Conservation (phyloP, 2,888 invertebrate species). For the Lasiommata megera region DNA sequence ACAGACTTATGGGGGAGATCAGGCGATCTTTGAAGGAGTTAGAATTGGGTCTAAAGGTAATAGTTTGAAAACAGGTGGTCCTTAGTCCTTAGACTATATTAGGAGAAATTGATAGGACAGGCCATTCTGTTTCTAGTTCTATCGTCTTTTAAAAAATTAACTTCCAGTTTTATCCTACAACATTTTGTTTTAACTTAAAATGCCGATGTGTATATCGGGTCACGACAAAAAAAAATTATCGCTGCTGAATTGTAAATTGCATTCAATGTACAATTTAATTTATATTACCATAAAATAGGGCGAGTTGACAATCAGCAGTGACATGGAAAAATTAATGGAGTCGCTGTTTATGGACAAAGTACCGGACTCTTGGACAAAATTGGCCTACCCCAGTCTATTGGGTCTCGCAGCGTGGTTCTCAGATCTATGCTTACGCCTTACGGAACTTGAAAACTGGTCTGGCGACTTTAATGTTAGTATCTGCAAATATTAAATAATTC, state of each 20-base stretch:
- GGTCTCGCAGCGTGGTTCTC: conserved; percentile 93
- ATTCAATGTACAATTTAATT: no score
- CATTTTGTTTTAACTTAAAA: no score
- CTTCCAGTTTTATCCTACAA: no score
- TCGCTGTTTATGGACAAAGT: conserved; percentile 94
- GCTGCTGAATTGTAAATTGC: no score
- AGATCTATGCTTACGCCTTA: conserved; percentile 89
- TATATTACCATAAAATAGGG: conserved; percentile 79
- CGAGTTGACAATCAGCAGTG: conserved; percentile 94
- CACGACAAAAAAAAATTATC: no score
- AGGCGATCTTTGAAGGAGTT: conserved; percentile 90
- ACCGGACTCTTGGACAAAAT: conserved; percentile 91
- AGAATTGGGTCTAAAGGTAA: conserved; percentile 93
- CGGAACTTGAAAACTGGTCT: conserved; percentile 93
- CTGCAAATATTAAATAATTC: no score
- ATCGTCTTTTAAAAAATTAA: no score
- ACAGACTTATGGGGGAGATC: conserved; percentile 90
- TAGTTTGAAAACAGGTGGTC: no score
- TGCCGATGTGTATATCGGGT: no score
- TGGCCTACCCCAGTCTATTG: conserved; percentile 93
- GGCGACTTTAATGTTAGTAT: conserved; percentile 87
- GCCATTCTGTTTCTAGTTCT: no score
- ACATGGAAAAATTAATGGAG: conserved; percentile 94
- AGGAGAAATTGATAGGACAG: no score
- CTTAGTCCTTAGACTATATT: no score